These are phyloP conservation scores for Iguana delicatissima DNA, from an alignment of 2,797 vertebrate species.

Conservation along the genomic window DNA sequence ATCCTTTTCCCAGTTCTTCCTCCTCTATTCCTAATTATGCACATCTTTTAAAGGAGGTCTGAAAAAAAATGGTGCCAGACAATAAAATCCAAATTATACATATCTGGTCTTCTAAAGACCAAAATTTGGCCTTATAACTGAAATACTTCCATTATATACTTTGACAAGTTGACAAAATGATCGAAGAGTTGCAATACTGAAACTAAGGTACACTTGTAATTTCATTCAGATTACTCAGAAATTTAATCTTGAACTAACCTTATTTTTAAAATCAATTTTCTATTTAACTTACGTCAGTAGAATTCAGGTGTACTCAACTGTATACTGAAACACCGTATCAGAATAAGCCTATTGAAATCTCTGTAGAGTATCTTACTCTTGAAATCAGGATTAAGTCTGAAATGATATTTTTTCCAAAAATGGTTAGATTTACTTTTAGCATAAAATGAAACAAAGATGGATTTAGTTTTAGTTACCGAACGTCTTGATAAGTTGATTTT, in stretches of 20 bases:
- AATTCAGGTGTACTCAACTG: not conserved
- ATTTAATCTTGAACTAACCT: conserved; percentile 1
- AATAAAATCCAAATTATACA: conserved; percentile 56
- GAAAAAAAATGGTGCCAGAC: conserved; percentile 67
- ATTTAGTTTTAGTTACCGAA: not conserved
- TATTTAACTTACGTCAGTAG: not conserved
- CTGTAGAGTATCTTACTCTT: not conserved
- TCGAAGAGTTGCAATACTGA: conserved; percentile 1
- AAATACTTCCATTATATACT: not conserved
- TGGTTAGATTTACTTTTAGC: not conserved
- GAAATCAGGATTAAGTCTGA: not conserved
- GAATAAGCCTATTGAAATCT: not conserved
- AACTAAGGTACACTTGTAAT: conserved; percentile 38
- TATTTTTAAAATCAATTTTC: not conserved
- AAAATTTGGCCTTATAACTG: conserved; percentile 35
- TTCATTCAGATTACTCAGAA: not conserved
- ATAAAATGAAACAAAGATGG: not conserved
- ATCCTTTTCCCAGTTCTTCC: conserved; percentile 59
- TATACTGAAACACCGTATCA: not conserved
- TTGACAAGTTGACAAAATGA: conserved; percentile 29
- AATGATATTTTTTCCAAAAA: not conserved
- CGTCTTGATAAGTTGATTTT: not conserved
- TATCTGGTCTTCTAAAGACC: conserved; percentile 50
- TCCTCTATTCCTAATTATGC: conserved; percentile 69
- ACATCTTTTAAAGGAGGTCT: conserved; percentile 63